phyloP scores from a whole-genome alignment of 2,888 invertebrate species.

The Tuberolachnus salignus region DNA sequence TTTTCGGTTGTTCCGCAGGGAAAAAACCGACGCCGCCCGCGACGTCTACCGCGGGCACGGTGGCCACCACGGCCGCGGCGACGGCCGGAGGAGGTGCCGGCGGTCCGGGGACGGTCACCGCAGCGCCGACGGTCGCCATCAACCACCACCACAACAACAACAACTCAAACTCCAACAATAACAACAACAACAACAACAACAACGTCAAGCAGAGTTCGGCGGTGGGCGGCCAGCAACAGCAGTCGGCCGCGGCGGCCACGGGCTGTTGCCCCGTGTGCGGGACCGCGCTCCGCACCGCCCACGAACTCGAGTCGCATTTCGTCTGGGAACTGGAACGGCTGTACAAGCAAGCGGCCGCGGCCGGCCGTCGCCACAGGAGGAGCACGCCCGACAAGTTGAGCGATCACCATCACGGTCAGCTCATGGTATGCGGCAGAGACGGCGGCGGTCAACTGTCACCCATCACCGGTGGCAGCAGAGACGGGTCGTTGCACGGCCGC shows the following conservation, averaged over 20 bases:
- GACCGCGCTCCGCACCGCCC: slow-evolving; percentile 74
- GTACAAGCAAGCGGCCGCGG: slow-evolving; percentile 65
- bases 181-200: slow-evolving; percentile 29
- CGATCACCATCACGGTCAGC: slow-evolving; percentile 42
- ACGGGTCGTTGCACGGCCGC: slow-evolving; percentile 67
- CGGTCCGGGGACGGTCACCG: background rate
- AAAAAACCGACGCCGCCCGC: slow-evolving; percentile 38
- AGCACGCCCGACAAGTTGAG: slow-evolving; percentile 52
- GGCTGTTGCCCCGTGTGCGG: slow-evolving; percentile 90
- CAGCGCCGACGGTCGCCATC: background rate
- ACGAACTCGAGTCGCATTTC: slow-evolving; percentile 84
- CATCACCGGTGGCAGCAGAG: slow-evolving; percentile 59
- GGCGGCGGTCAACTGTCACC: slow-evolving; percentile 8
- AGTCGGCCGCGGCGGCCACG: slow-evolving; percentile 68
- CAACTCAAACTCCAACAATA: slow-evolving; percentile 23
- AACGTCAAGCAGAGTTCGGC: background rate
- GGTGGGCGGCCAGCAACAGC: slow-evolving; percentile 9
- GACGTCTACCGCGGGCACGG: background rate
- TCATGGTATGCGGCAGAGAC: slow-evolving; percentile 12
- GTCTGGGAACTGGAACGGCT: slow-evolving; percentile 79
- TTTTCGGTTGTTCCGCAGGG: slow-evolving; percentile 46
- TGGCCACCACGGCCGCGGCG: background rate
- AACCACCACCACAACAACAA: slow-evolving; percentile 13
- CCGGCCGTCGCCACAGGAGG: slow-evolving; percentile 57
- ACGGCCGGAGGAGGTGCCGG: background rate